A percentile compares a stretch with the other conserved stretches of the same genome.
These are phyloP conservation scores for Panthera uncia DNA, from an alignment of 2,113 vertebrate genomes.

Conservation along the genomic window DNA sequence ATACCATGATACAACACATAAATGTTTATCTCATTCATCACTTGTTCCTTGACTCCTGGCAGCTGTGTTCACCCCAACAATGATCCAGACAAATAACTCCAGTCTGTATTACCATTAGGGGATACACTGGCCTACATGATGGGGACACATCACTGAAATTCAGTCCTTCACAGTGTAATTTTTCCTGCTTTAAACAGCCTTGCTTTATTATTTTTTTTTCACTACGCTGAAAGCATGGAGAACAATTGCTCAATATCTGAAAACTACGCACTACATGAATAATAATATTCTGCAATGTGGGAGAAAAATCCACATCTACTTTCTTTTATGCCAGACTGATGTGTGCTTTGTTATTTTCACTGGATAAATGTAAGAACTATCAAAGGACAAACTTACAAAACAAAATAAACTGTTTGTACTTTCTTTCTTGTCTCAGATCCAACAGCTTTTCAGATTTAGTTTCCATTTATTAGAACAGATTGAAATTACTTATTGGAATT, in stretches of 20 bases:
- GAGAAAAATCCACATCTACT: not conserved
- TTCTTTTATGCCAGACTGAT: not conserved
- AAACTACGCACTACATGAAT: slow-evolving; percentile 12
- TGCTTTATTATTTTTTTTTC: not conserved
- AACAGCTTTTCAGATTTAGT: slow-evolving; percentile 59
- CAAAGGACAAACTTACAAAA: slow-evolving; percentile 66
- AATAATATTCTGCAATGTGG: not conserved
- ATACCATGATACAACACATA: not conserved
- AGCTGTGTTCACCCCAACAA: not conserved
- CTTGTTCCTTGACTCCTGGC: not conserved
- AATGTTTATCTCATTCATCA: not conserved
- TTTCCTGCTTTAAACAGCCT: not conserved
- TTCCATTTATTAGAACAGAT: slow-evolving; percentile 65
- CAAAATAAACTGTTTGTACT: slow-evolving; percentile 61
- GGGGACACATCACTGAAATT: not conserved
- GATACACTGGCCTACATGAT: not conserved
- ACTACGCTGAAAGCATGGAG: not conserved
- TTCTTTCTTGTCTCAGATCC: slow-evolving; percentile 10
- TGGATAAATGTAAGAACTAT: not conserved
- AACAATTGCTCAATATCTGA: slow-evolving; percentile 35
- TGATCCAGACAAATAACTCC: not conserved
- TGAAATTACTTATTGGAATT: slow-evolving; percentile 71
- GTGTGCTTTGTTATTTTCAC: slow-evolving; percentile 31
- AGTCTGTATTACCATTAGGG: not conserved
- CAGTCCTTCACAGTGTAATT: not conserved